A percentile compares a stretch with the other conserved stretches of the same genome.
Evolutionary conservation across 2,888 invertebrate species (phyloP).

Genomic region (Caenorhabditis becei): DNA sequence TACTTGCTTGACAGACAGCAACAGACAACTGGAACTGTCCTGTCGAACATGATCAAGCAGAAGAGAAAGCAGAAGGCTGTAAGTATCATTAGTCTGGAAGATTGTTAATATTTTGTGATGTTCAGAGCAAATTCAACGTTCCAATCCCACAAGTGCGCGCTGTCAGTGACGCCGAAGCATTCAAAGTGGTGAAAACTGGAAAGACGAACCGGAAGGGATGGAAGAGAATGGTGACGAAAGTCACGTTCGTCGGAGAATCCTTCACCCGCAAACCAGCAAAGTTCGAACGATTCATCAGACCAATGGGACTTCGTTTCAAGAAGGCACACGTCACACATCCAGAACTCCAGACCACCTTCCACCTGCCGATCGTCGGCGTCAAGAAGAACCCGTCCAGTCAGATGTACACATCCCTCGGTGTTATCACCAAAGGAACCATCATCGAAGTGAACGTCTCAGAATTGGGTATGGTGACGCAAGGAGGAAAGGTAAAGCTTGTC

Average conservation of each 20-base stretch:
- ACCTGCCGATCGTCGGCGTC: conserved; percentile 96
- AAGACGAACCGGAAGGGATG: conserved; percentile 88
- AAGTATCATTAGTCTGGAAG: conserved; percentile 76
- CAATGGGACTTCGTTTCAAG: conserved; percentile 87
- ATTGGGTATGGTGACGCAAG: conserved; percentile 97
- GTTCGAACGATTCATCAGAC: conserved; percentile 97
- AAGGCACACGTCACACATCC: conserved; percentile 98
- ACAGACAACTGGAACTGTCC: conserved; percentile 93
- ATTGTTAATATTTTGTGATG: conserved; percentile 3
- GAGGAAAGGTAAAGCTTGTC: conserved; percentile 86
- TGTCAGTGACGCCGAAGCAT: conserved; percentile 96
- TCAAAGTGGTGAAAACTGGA: conserved; percentile 85
- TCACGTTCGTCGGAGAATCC: conserved; percentile 92
- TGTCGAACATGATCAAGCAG: conserved; percentile 99
- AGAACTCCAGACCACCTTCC: conserved; percentile 97
- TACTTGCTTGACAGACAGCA: conserved; percentile 98
- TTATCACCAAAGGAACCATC: conserved; percentile 90
- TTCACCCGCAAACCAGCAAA: conserved; percentile 99
- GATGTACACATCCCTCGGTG: conserved; percentile 98
- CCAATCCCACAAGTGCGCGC: conserved; percentile 98
- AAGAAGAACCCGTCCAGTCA: conserved; percentile 98
- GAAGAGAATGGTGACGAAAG: conserved; percentile 99
- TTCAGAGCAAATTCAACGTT: conserved; percentile 96
- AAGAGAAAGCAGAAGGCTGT: conserved; percentile 97
- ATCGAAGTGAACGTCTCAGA: conserved; percentile 92